Conservation (phyloP, 2,113 vertebrate genomes). For the Lepus europaeus region DNA sequence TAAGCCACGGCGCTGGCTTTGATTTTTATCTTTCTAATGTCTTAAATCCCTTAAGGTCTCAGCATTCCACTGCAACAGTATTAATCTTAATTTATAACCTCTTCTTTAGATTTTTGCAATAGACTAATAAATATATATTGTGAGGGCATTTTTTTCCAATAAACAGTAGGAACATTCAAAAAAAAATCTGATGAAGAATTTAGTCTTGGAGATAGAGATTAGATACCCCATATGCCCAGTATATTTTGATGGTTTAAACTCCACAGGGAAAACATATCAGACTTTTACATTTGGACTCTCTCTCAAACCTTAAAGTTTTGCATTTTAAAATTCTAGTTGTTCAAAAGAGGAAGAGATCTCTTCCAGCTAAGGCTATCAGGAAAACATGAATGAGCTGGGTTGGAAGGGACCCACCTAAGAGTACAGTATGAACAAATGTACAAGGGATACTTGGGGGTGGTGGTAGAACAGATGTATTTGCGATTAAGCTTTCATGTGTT, state of each 20-base stretch:
- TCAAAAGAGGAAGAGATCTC: not conserved
- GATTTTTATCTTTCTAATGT: slow-evolving; percentile 9
- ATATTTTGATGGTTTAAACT: slow-evolving; percentile 9
- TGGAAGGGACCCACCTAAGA: not conserved
- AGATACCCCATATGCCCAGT: not conserved
- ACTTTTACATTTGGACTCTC: not conserved
- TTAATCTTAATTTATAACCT: slow-evolving; percentile 9
- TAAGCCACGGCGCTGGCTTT: too few relatives aligned
- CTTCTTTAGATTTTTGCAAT: not conserved
- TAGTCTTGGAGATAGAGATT: not conserved
- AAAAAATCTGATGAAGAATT: not conserved
- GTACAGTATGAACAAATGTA: not conserved
- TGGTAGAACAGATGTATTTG: not conserved
- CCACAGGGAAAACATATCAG: not conserved
- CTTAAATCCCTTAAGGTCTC: not conserved
- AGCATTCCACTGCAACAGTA: not conserved
- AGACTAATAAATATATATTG: not conserved
- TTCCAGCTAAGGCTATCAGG: not conserved
- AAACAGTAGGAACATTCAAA: not conserved
- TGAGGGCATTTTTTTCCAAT: slow-evolving; percentile 23
- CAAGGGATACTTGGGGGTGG: not conserved
- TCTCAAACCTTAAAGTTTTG: not conserved
- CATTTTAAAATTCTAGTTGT: not conserved
- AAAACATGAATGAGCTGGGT: not conserved
- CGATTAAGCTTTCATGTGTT: not conserved